Evolutionary conservation across 1,140 invertebrate species (phyloP).

Genomic region (Pseudomyrmex concolor): DNA sequence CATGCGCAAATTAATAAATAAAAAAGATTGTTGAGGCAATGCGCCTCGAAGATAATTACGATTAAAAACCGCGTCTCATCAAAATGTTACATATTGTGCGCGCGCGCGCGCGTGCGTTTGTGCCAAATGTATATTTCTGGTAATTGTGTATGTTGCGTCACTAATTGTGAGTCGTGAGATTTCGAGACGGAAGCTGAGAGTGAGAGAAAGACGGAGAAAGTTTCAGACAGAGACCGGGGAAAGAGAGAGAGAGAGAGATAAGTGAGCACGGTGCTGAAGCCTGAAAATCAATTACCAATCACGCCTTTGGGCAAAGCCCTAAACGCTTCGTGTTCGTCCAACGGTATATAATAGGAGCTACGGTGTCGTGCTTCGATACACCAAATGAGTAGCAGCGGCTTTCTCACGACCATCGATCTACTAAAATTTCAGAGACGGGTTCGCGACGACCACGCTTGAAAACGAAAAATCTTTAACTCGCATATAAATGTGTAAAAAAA

Average conservation of each 20-base stretch:
- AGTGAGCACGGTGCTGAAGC: slow-evolving; percentile 71
- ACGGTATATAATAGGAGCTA: slow-evolving; percentile 75
- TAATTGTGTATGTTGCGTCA: slow-evolving; percentile 32
- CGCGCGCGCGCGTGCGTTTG: not conserved
- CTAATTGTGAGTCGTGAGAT: slow-evolving; percentile 21
- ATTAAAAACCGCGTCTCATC: no score
- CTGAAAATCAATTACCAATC: slow-evolving; percentile 80
- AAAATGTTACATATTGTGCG: not conserved
- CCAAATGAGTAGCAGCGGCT: slow-evolving; percentile 55
- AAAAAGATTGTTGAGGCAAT: not conserved
- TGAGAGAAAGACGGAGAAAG: slow-evolving; percentile 63
- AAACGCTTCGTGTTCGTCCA: slow-evolving; percentile 73
- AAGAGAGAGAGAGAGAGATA: slow-evolving; percentile 58
- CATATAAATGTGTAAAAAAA: not conserved
- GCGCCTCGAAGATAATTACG: no score
- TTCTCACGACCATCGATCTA: slow-evolving; percentile 70
- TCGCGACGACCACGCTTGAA: not conserved
- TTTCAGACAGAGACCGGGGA: slow-evolving; percentile 41
- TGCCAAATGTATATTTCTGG: slow-evolving; percentile 1
- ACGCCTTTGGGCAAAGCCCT: slow-evolving; percentile 76
- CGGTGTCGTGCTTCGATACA: slow-evolving; percentile 71
- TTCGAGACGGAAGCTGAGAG: slow-evolving; percentile 27
- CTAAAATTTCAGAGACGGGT: slow-evolving; percentile 58
- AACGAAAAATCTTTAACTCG: slow-evolving; percentile 19
- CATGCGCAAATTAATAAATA: not conserved